Conservation (phyloP, 2,888 invertebrate species). For the Chymomyza caudatula region DNA sequence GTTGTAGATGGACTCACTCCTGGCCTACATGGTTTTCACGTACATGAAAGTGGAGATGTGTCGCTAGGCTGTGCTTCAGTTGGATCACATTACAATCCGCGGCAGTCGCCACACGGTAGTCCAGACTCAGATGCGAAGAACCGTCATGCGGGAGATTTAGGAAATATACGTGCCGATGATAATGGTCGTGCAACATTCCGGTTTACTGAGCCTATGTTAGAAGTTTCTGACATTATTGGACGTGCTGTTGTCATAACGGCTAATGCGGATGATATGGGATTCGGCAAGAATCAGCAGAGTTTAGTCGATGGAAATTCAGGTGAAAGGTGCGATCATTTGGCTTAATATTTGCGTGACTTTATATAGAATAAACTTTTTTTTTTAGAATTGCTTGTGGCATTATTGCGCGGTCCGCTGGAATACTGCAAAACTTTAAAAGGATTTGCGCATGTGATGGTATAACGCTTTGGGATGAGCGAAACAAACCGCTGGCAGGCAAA, state of each 20-base stretch:
- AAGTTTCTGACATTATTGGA: slow-evolving; percentile 87
- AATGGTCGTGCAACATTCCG: slow-evolving; percentile 84
- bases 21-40: slow-evolving; percentile 79
- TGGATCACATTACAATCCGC: slow-evolving; percentile 82
- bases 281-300: slow-evolving; percentile 79
- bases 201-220: slow-evolving; percentile 81
- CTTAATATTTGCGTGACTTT: background rate
- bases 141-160: slow-evolving; percentile 83
- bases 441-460: slow-evolving; percentile 95
- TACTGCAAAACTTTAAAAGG: slow-evolving; percentile 91
- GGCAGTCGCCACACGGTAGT: slow-evolving; percentile 79
- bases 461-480: slow-evolving; percentile 91
- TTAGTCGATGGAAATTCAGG: slow-evolving; percentile 83
- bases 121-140: slow-evolving; percentile 77
- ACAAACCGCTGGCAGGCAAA: slow-evolving; percentile 79
- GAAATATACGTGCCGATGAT: slow-evolving; percentile 81
- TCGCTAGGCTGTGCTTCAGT: slow-evolving; percentile 81
- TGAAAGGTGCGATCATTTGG: slow-evolving; percentile 78
- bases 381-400: slow-evolving; percentile 89
- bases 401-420: slow-evolving; percentile 91
- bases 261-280: slow-evolving; percentile 81
- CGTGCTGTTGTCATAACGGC: slow-evolving; percentile 87
- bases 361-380: background rate
- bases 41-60: slow-evolving; percentile 87
- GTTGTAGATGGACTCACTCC: slow-evolving; percentile 87